Base-by-base conservation (phyloP, 2,888 invertebrate species). In the Sericinus montela region DNA sequence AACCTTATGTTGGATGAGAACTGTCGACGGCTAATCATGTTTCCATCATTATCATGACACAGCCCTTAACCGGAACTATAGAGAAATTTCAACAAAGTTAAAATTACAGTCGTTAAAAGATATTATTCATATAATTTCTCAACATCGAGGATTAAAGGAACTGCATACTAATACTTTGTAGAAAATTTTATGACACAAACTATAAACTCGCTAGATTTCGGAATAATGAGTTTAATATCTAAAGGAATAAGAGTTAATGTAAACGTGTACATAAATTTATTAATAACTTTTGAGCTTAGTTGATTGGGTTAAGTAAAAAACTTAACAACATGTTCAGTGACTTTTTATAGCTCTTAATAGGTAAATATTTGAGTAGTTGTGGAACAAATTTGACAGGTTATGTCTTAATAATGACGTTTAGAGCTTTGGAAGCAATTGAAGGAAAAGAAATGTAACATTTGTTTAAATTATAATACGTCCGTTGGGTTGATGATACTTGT, bases 301-400 rank as follows among this genome's bases (percentile, higher is more conserved):
- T 32, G 11, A n/a, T n/a, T 45, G 29, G 48, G 28, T 39, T 36
- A 44, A 28, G 25, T 35, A 30, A 46, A 47, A 48, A 46, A 44
- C 10, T 30, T 36, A 48, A 50, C 52, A 56, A 52, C 48, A 54
- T 54, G 55, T 57, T 50, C 39, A 55, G 48, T 49, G 32, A 40
- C 32, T 45, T 43, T 39, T 53, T 25, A 49, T 14, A 45, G 35
- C 36, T 40, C 34, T 30, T 40, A 25, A 30, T 44, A 39, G 49
- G 25, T 39, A 35, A 44, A 49, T 50, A 50, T 45, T 50, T 50
- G 40, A 40, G 36, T 13, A 40, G 29, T 9, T 30, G 29, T 19
- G 36, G 49, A 49, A 53, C 49, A 35, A 47, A 45, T 32, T 50
- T 53, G 48, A 56, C 51, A 49, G 41, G 49, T 49, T 52, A 45